Conservation (phyloP, 2,113 vertebrate species). For the Fulmarus glacialis region DNA sequence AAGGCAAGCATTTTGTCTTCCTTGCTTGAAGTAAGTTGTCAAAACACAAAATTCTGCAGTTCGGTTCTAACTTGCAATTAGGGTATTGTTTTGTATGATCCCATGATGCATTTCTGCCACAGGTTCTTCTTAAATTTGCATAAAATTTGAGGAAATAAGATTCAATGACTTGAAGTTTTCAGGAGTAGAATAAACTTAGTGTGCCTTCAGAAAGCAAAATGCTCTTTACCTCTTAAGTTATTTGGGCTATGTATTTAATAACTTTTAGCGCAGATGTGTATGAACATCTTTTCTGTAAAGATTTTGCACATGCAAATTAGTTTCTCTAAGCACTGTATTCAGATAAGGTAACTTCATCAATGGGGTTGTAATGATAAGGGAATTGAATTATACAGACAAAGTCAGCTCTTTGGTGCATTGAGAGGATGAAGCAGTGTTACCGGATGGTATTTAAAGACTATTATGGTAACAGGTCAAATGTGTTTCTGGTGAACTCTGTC, state of each 20-base stretch:
- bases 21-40: background rate
- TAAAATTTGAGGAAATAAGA: background rate
- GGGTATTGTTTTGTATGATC: background rate
- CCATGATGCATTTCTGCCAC: background rate
- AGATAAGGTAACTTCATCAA: background rate
- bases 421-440: background rate
- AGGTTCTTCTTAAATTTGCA: background rate
- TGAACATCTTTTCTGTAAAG: background rate
- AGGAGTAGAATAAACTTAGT: background rate
- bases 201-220: background rate
- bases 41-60: background rate
- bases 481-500: background rate
- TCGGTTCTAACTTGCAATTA: background rate
- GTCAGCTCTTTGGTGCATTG: background rate
- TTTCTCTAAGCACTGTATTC: background rate
- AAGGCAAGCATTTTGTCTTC: background rate
- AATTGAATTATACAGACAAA: background rate
- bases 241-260: background rate
- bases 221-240: background rate
- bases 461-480: background rate
- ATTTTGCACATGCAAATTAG: background rate
- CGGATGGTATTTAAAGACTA: background rate
- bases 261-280: background rate
- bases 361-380: background rate
- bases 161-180: background rate